A percentile compares a stretch with the other conserved stretches of the same genome.
Conservation (phyloP, 2,113 vertebrate species). For the Pangasianodon hypophthalmus region DNA sequence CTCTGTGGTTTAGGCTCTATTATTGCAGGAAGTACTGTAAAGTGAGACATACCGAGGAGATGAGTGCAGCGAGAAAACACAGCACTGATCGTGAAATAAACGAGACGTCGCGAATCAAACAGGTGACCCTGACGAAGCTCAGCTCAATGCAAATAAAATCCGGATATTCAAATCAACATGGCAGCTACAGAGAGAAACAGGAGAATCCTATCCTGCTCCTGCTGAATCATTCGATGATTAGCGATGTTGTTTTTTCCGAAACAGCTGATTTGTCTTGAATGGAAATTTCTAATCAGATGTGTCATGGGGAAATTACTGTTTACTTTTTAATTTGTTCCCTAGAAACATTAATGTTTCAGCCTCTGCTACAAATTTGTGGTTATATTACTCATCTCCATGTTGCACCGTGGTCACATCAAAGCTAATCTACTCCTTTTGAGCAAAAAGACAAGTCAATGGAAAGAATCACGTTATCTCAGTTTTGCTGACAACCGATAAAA, state of each 20-base stretch:
- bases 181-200: background rate
- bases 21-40: background rate
- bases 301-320: background rate
- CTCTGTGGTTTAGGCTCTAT: background rate
- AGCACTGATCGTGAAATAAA: background rate
- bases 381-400: background rate
- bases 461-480: background rate
- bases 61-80: background rate
- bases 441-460: background rate
- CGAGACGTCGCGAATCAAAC: background rate
- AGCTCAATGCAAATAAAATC: slow-evolving; percentile 37
- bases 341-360: slow-evolving; percentile 5
- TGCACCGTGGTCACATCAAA: background rate
- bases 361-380: background rate
- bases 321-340: background rate
- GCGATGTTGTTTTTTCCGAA: background rate
- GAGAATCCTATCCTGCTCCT: background rate
- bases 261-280: background rate
- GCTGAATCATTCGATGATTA: background rate
- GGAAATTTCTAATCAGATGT: background rate
- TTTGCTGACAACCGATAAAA: background rate
- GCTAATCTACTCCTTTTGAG: background rate
- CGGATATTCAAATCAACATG: slow-evolving; percentile 34
- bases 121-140: slow-evolving; percentile 20
- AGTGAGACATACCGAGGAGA: background rate